Evolutionary conservation across 2,113 vertebrate genomes (phyloP).

Genomic region (Oncorhynchus kisutch): DNA sequence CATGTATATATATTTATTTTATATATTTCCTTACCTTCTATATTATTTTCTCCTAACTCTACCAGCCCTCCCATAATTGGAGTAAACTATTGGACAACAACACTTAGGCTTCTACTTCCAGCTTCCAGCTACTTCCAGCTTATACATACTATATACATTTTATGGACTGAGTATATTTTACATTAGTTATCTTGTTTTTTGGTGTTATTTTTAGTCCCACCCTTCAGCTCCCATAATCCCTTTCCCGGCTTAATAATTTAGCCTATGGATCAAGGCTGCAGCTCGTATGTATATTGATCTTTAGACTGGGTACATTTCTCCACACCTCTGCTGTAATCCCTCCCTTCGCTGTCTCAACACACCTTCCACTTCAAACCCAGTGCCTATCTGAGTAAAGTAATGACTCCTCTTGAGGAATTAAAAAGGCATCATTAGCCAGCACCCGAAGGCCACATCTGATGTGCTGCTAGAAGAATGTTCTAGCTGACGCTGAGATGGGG

Average conservation of each 20-base stretch:
- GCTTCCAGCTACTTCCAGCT: no score
- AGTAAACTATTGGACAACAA: no score
- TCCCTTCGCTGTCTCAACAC: constrained; percentile 38
- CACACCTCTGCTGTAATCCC: constrained; percentile 11
- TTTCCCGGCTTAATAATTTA: constrained; percentile 63
- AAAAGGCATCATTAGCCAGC: constrained; percentile 53
- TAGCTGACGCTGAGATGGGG: constrained; percentile 28
- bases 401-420: constrained; percentile 64
- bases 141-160: no score
- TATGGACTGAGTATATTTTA: no score
- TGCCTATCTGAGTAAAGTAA: constrained; percentile 62
- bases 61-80: no score
- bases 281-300: constrained; percentile 65
- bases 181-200: no score
- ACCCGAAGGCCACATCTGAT: constrained; percentile 53
- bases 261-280: constrained; percentile 44
- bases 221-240: background rate
- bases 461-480: constrained; percentile 39
- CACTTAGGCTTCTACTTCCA: no score
- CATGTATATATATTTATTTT: no score
- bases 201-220: no score
- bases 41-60: no score
- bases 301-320: constrained; percentile 53
- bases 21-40: no score
- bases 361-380: constrained; percentile 50